phyloP scores from a whole-genome alignment of 2,888 invertebrate species.

The Andrena dorsata region DNA sequence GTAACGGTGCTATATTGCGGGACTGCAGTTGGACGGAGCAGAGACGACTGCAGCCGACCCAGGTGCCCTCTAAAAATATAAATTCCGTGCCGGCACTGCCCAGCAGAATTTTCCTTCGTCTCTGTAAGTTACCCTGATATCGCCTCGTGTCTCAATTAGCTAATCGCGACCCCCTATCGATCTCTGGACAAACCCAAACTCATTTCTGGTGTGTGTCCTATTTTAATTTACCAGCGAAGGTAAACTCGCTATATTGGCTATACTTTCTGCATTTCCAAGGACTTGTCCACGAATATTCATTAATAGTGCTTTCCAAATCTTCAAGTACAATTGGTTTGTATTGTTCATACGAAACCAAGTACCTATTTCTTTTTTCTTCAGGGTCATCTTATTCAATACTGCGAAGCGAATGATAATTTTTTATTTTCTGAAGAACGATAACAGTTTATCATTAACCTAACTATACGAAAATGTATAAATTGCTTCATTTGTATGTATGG shows the following conservation, averaged over 20 bases:
- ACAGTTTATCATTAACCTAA: constrained; percentile 58
- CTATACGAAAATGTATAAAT: constrained; percentile 42
- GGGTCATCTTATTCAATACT: constrained; percentile 48
- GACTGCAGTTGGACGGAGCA: constrained; percentile 54
- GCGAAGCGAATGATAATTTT: constrained; percentile 46
- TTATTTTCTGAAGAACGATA: constrained; percentile 36
- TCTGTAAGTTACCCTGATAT: constrained; percentile 69
- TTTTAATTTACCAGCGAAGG: constrained; percentile 62
- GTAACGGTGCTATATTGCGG: constrained; percentile 53
- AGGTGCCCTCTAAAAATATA: constrained; percentile 84
- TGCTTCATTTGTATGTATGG: constrained; percentile 37
- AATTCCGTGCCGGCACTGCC: constrained; percentile 81
- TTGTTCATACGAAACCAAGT: constrained; percentile 36
- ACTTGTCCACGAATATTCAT: constrained; percentile 52
- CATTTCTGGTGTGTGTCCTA: constrained; percentile 57
- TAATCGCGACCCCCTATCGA: constrained; percentile 72
- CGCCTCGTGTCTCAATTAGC: constrained; percentile 65
- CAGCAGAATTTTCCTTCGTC: constrained; percentile 70
- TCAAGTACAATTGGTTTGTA: constrained; percentile 50
- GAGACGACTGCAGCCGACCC: constrained; percentile 75
- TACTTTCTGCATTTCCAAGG: constrained; percentile 62
- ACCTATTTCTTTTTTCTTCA: constrained; percentile 11
- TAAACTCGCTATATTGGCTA: constrained; percentile 52
- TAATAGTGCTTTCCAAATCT: constrained; percentile 47
- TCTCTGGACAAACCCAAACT: constrained; percentile 66